Evolutionary conservation across 2,113 vertebrate genomes (phyloP), one percentile per base, ranked within the genome.

Genomic region (Cyanoramphus novaezelandiae): DNA sequence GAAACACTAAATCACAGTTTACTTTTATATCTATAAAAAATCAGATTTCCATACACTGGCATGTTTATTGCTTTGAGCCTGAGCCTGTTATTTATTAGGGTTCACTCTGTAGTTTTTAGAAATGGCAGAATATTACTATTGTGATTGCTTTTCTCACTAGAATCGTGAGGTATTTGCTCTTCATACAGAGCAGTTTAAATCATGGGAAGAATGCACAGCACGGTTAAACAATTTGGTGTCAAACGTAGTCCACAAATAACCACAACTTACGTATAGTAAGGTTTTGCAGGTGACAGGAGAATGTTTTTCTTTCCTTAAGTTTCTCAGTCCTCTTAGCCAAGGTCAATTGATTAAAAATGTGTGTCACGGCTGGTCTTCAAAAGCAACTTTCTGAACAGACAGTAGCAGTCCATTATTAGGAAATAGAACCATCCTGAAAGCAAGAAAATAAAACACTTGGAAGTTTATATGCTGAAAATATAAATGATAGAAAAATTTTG

Each of bases 71-170:
- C 77, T 92, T 68, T 82, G 88, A 95, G 52, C 79, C 6, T 5
- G 8, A 86, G 80, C 12, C 69, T 86, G 60, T 90, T 88, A 89
- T 94, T 96, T 94, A 79, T 94, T 76, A 89, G 44, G 52, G 52
- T 69, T 94, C 69, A 35, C 28, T 72, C 15, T 85, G 35, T 75
- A 79, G 62, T 79, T 96, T 77, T 78, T 43, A 91, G 69, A 92
- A 91, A 71, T 37, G 74, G 52, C 41, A 90, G 47, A 86, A 47
- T 91, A 78, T 93, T 96, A 76, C 70, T 53, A 24, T 9, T 87
- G 44, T 57, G 49, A 76, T 88, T 50, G 33, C 52, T 93, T 44
- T 62, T 86, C 76, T 93, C 4, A 2, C 52, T 84, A 59, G 77
- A 82, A 86, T 89, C 55, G 43, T 69, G 72, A 79, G n/a, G 47